These are phyloP conservation scores for Leptopilina myrica DNA, from an alignment of 2,888 invertebrate genomes.

Conservation along the genomic window DNA sequence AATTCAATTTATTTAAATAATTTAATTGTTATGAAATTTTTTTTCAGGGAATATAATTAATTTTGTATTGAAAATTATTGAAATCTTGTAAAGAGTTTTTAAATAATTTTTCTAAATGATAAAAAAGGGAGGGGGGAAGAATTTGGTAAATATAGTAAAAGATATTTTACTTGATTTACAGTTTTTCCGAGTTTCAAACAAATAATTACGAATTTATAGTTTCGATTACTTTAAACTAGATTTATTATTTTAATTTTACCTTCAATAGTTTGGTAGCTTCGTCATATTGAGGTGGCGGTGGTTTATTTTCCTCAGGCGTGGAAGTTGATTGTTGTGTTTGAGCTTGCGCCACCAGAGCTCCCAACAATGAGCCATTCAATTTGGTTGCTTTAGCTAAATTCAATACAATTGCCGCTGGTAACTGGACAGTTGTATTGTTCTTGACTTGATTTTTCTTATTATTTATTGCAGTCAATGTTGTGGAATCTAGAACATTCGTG, in stretches of 20 bases:
- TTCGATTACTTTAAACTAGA: conserved; percentile 21
- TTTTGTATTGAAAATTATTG: no score
- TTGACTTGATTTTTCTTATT: conserved; percentile 74
- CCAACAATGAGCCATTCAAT: conserved; percentile 71
- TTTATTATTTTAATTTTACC: conserved; percentile 62
- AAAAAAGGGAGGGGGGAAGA: no score
- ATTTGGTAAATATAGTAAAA: no score
- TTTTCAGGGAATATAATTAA: no score
- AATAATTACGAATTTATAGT: background rate
- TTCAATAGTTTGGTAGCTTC: conserved; percentile 83
- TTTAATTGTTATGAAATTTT: no score
- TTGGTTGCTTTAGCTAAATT: conserved; percentile 73
- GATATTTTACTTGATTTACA: no score
- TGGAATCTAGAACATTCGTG: conserved; percentile 70
- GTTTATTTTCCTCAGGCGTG: conserved; percentile 75
- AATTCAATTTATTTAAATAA: no score
- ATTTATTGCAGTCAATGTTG: conserved; percentile 73
- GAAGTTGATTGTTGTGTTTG: conserved; percentile 69
- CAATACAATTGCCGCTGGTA: conserved; percentile 73
- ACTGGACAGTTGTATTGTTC: conserved; percentile 71
- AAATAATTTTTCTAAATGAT: no score
- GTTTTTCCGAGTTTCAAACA: no score
- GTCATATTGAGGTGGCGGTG: conserved; percentile 83
- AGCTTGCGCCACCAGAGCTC: conserved; percentile 73
- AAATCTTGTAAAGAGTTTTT: no score